phyloP scores from a whole-genome alignment of 1,140 invertebrate species.

The Aphis craccivora region DNA sequence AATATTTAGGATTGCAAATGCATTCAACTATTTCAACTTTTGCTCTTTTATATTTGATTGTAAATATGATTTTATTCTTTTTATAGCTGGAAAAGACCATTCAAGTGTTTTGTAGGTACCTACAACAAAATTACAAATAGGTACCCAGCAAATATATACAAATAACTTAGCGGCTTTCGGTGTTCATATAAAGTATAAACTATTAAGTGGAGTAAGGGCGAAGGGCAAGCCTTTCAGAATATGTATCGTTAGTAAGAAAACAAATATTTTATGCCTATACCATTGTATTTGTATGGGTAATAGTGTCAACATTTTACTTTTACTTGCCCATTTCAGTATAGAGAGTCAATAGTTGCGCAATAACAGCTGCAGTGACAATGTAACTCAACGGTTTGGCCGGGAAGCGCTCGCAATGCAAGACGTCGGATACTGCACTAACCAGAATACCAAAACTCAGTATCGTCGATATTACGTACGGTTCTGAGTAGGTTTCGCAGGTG shows the following conservation, averaged over 20 bases:
- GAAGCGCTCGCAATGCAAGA: constrained; percentile 57
- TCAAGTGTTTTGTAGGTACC: no score
- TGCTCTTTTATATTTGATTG: no score
- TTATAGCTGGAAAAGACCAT: no score
- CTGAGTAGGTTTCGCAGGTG: constrained; percentile 52
- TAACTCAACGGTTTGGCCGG: constrained; percentile 51
- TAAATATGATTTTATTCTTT: no score
- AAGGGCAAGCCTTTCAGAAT: neutral
- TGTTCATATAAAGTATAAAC: no score
- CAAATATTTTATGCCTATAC: no score
- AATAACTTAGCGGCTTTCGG: no score
- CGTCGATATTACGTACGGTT: constrained; percentile 57
- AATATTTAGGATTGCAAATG: no score
- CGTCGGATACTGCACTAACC: constrained; percentile 52
- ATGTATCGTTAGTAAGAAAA: neutral
- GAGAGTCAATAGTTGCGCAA: constrained; percentile 63
- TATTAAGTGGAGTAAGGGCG: neutral
- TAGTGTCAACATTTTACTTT: neutral
- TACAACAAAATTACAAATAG: no score
- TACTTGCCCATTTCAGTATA: constrained; percentile 64
- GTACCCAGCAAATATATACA: no score
- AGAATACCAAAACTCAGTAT: constrained; percentile 60
- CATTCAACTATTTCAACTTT: no score
- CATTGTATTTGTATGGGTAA: no score
- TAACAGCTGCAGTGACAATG: constrained; percentile 59